Percentiles rank a stretch among this genome's conserved stretches.
Evolutionary conservation across 1,140 invertebrate species (phyloP).

Genomic region (Acromyrmex charruanus): DNA sequence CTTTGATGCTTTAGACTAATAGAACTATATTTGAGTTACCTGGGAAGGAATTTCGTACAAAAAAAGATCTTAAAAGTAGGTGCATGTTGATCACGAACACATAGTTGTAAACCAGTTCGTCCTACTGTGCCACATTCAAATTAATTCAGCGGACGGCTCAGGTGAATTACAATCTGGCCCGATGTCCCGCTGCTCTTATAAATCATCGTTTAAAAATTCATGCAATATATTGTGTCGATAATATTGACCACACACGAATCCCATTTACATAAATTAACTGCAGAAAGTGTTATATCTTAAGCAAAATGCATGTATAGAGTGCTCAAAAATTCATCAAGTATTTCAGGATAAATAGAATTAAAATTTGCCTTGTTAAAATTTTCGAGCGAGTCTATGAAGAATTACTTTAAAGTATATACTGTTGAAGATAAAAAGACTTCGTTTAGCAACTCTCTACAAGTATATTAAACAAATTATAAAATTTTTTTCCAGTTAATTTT

Average conservation of each 20-base stretch:
- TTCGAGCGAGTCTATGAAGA: background rate
- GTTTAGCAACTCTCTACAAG: background rate
- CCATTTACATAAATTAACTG: slow-evolving; percentile 52
- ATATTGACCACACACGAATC: slow-evolving; percentile 19
- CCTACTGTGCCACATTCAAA: slow-evolving; percentile 72
- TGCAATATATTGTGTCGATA: slow-evolving; percentile 32
- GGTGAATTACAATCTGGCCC: slow-evolving; percentile 68
- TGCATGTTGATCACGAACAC: slow-evolving; percentile 51
- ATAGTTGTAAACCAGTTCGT: slow-evolving; percentile 38
- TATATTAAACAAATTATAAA: background rate
- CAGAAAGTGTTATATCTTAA: background rate
- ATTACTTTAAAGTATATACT: background rate
- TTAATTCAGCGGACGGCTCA: slow-evolving; percentile 36
- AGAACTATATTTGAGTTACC: slow-evolving; percentile 13
- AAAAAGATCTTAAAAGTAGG: slow-evolving; percentile 67
- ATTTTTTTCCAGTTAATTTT: background rate
- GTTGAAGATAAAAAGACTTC: background rate
- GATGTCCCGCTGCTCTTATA: slow-evolving; percentile 52
- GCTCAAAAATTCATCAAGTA: background rate
- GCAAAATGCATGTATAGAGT: background rate
- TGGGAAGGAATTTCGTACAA: slow-evolving; percentile 6
- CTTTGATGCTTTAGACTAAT: background rate
- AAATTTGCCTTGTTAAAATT: background rate
- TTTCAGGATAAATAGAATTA: background rate
- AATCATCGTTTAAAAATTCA: slow-evolving; percentile 39